Evolutionary conservation across 37 sponge, comb jelly and placozoan genomes (phyloP), one percentile per base, ranked within the genome.

Genomic region (Mnemiopsis leidyi): DNA sequence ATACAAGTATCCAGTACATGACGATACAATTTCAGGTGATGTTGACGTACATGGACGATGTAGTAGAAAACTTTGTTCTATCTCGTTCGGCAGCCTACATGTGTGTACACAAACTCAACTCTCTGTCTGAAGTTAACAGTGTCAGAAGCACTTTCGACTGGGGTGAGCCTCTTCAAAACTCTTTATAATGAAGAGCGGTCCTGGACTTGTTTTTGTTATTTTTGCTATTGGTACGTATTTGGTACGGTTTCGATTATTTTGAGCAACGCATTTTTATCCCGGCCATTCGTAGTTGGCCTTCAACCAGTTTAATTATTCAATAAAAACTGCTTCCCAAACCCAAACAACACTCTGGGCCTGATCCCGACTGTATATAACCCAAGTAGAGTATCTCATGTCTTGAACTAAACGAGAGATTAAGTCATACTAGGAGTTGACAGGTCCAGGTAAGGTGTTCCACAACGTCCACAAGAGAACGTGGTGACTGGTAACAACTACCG

Each of bases 41-140:
- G 37, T 32, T 79, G 36, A 79, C 82, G 37, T 79, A 79, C 32
- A 33, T 79, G 20, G 82, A 79, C 29, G 82, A 79, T 29, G 82
- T 79, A 32, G 37, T 35, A 23, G 82, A 31, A 36, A 79, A 79
- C 36, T 79, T 79, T 32, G 33, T 32, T 36, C 3, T 32, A 36
- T 32, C 82, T 36, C 82, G 82, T 1, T 28, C 37, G 3, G 37
- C 82, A 16, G 82, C 82, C 23, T 79, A 79, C 82, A 79, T 79
- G 82, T 79, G 82, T 23, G 36, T 79, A 34, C 28, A 16, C 36
- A 79, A 79, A 35, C 37, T 79, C 37, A 35, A 35, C 7, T 33
- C 36, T 32, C 82, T 79, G 21, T 16, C 82, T 20, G 82, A 79
- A 29, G 29, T 79, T 20, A 28, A 79, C 37, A 79, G 37, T 35